These are phyloP conservation scores for Albula goreensis DNA, from an alignment of 2,113 vertebrate genomes.

Conservation along the genomic window DNA sequence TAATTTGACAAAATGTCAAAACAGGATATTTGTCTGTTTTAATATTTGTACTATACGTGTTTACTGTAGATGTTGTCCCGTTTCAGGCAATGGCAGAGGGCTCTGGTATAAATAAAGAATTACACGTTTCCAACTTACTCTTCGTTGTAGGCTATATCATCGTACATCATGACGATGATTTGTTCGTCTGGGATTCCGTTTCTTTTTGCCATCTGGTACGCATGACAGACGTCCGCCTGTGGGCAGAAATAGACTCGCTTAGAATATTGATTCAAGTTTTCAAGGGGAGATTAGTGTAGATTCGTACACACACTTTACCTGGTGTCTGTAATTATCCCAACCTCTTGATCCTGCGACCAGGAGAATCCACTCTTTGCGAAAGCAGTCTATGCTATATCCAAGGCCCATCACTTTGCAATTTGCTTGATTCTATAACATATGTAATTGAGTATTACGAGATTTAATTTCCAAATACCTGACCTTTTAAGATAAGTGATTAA, in stretches of 20 bases:
- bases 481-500: no score
- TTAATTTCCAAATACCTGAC: no score
- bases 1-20: no score
- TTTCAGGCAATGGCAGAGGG: not conserved
- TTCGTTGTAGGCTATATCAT: conserved; percentile 72
- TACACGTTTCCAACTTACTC: conserved; percentile 65
- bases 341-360: conserved; percentile 14
- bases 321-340: conserved; percentile 10
- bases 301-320: not conserved
- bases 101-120: not conserved
- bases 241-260: no score
- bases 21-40: no score
- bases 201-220: conserved; percentile 76
- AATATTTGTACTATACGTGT: not conserved
- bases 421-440: no score
- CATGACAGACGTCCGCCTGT: conserved; percentile 76
- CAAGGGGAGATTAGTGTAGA: no score
- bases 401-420: not conserved
- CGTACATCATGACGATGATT: conserved; percentile 82
- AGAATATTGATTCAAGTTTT: no score
- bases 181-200: conserved; percentile 78
- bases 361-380: conserved; percentile 3
- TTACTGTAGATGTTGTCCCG: not conserved
- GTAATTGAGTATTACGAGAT: no score
- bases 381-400: not conserved